Base-by-base conservation (phyloP, 2,113 vertebrate genomes). In the Cheilinus undulatus region DNA sequence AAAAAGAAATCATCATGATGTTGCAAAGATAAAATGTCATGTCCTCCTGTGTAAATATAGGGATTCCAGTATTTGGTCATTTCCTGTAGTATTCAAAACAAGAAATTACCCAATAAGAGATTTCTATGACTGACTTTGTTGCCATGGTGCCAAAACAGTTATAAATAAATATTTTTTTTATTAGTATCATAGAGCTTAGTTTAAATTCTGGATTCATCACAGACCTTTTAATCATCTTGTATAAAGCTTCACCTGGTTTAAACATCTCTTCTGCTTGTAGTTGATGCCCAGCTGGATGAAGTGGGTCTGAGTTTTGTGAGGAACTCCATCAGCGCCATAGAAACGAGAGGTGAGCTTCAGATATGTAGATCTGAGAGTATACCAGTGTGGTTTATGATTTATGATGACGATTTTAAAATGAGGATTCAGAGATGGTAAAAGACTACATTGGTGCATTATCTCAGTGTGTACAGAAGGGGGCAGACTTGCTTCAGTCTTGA, bases 321-420 rank as follows among this genome's bases (percentile, higher is more conserved):
- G 93, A 98, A 97, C 68, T 96, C 96, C 69, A 97, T 99, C 89
- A 94, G 80, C 64, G 97, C 96, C 34, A 92, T 99, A 67, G 98
- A 99, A 85, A 94, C 88, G 17, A 94, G 97, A 96, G 97, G 98
- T 99, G 94, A 95, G 70, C 10, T 26, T 48, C 5, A 51, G 22
- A 43, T 48, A 12, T 17, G 8, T 34, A n/a, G 8, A 28, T 30
- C 17, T 23, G 10, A 43, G 17, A 32, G 11, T 57, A 42, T 36
- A 45, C 7, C 3, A 57, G 51, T 3, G 7, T 26, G 19, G 40
- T 42, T 45, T 5, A 45, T 8, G 13, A 13, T 38, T 43, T 26
- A 38, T 52, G 52, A 28, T 1, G 14, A 11, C 6, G 5, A 30
- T 10, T 24, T 20, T 20, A 59, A n/a, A n/a, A 34, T 27, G 1